These are phyloP conservation scores for Magallana ariakensis DNA, from an alignment of 1,140 invertebrate species.

Conservation along the genomic window DNA sequence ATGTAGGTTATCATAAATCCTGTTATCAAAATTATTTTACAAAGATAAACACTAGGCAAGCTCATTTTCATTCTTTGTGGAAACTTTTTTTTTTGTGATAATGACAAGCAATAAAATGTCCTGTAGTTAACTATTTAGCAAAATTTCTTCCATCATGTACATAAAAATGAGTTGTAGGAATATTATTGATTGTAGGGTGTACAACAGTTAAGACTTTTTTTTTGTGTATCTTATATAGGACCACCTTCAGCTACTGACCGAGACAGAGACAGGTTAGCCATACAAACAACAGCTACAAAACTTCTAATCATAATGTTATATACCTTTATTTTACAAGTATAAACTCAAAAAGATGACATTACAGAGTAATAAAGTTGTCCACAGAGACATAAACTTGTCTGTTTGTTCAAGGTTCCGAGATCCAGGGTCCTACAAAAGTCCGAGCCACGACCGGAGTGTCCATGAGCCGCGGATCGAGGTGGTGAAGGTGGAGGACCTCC, in stretches of 20 bases:
- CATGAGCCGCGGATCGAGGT: constrained; percentile 73
- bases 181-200: no score
- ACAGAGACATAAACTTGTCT: not conserved
- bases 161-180: no score
- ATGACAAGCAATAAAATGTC: no score
- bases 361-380: not conserved
- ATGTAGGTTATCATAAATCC: no score
- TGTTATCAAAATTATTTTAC: no score
- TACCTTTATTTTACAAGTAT: not conserved
- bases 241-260: constrained; percentile 35
- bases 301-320: no score
- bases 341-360: not conserved
- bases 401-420: constrained; percentile 11
- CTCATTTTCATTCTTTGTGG: no score
- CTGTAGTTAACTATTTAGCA: no score
- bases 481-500: constrained; percentile 89
- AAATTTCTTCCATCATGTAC: no score
- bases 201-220: not conserved
- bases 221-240: constrained; percentile 41
- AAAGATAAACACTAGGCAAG: no score
- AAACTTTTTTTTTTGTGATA: no score
- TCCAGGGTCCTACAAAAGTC: constrained; percentile 22
- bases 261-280: constrained; percentile 43
- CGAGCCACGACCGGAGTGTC: constrained; percentile 34
- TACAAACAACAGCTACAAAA: not conserved